Base-by-base conservation (phyloP, 2,888 invertebrate genomes). In the Fissipunctia ypsillon region DNA sequence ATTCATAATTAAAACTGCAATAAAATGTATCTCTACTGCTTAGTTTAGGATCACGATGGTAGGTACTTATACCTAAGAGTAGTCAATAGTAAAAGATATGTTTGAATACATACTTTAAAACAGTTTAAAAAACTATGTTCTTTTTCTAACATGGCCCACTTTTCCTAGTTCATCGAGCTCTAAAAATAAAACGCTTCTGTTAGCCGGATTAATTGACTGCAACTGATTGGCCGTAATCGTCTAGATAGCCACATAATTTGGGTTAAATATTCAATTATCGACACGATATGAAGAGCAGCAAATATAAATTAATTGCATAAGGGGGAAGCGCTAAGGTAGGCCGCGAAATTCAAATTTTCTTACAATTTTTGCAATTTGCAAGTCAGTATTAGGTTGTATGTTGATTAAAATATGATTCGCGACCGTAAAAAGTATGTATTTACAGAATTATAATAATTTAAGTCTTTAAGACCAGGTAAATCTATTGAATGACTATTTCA, bases 221-320 rank as follows among this genome's bases (percentile, higher is more conserved):
- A 79, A 79, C 73, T 59, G 63, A 79, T 76, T 76, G 73, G 50
- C 28, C 6, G 56, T 57, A 76, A 76, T 78, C 57, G 10, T n/a
- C 63, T 41, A 14, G 50, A 38, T 31, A 43, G 25, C 43, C 57
- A 57, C 63, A 50, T 72, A 9, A 76, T 63, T 73, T 72, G 48
- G 71, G 54, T 70, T 76, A 71, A 78, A 71, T 76, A 56, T 35
- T 71, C 71, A 78, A 76, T 76, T 41, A 76, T 76, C 25, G 41
- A n/a, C 48, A 61, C 54, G 60, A 68, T 74, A 16, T 41, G 25
- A 19, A 57, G n/a, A 57, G 68, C 25, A 19, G 56, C n/a, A 4
- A 48, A 41, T 10, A 41, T 25, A 14, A 31, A 25, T 41, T 38
- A 45, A 45, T 10, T 16, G 22, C 3, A 1, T 73, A 22, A n/a